These are phyloP conservation scores for Lutraria lutraria DNA, from an alignment of 2,888 invertebrate genomes.

Conservation along the genomic window DNA sequence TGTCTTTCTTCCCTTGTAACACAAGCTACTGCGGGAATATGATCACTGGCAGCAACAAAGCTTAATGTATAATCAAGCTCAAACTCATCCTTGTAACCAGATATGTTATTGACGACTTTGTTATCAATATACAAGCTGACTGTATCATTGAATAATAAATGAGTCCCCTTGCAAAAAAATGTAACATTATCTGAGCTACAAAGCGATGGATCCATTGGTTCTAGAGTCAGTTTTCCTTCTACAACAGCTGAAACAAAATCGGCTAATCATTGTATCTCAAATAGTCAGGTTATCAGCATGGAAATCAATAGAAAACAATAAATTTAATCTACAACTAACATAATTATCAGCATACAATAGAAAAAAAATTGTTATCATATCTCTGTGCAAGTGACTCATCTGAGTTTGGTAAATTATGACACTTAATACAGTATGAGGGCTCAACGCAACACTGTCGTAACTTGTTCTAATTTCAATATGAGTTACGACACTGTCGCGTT, in stretches of 20 bases:
- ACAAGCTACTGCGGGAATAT: not conserved
- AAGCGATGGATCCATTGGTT: not conserved
- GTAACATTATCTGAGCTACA: constrained; percentile 20
- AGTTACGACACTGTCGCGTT: too few species aligned
- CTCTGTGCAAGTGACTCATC: too few species aligned
- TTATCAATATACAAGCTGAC: not conserved
- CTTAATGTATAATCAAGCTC: not conserved
- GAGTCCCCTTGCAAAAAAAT: not conserved
- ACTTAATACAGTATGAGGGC: too few species aligned
- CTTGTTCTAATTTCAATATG: too few species aligned
- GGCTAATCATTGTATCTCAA: not conserved
- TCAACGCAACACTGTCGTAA: too few species aligned
- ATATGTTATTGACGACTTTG: not conserved
- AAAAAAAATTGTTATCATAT: too few species aligned
- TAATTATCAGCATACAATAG: too few species aligned
- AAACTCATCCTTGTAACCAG: not conserved
- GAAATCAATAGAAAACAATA: too few species aligned
- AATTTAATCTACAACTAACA: too few species aligned
- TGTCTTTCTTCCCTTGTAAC: not conserved
- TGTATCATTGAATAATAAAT: not conserved
- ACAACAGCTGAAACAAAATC: not conserved
- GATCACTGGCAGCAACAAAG: not conserved
- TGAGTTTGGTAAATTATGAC: too few species aligned
- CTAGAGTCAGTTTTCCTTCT: not conserved
- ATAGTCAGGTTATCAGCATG: too few species aligned